Percentiles rank a stretch among this genome's conserved stretches.
phyloP scores from a whole-genome alignment of 92 coral and sea anemone species.

The Virgularia gustaviana region DNA sequence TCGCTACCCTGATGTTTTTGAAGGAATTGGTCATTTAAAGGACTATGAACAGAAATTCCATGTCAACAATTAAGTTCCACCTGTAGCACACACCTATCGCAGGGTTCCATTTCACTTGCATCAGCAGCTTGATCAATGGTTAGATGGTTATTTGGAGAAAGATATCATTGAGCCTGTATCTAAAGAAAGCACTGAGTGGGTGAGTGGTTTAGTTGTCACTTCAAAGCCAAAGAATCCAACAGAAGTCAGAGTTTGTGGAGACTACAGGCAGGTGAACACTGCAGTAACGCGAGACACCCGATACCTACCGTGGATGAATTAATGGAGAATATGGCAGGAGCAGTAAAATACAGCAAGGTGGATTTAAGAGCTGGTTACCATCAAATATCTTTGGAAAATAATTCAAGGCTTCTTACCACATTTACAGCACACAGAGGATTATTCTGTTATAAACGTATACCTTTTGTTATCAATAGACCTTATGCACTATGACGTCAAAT shows the following conservation, averaged over 20 bases:
- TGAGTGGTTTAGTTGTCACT: slow-evolving; percentile 46
- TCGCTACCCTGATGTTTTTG: slow-evolving; percentile 18
- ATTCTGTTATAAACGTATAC: slow-evolving; percentile 33
- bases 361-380: slow-evolving; percentile 47
- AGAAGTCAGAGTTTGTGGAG: slow-evolving; percentile 48
- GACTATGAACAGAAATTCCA: slow-evolving; percentile 41
- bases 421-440: slow-evolving; percentile 35
- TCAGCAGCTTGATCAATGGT: slow-evolving; percentile 45
- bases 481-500: no score
- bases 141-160: slow-evolving; percentile 39
- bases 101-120: slow-evolving; percentile 34
- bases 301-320: slow-evolving; percentile 49
- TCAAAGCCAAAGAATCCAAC: slow-evolving; percentile 38
- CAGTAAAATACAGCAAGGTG: slow-evolving; percentile 35
- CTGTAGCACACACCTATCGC: slow-evolving; percentile 37
- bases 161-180: slow-evolving; percentile 44
- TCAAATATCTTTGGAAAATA: slow-evolving; percentile 33
- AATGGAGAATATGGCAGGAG: slow-evolving; percentile 37
- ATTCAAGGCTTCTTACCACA: slow-evolving; percentile 24
- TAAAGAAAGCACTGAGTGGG: slow-evolving; percentile 48
- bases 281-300: slow-evolving; percentile 34
- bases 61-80: slow-evolving; percentile 33
- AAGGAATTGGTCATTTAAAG: slow-evolving; percentile 36
- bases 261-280: slow-evolving; percentile 40
- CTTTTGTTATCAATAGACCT: slow-evolving; percentile 33